Evolutionary conservation across 2,113 vertebrate genomes (phyloP), one percentile per base, ranked within the genome.

Genomic region (Heterocephalus glaber): DNA sequence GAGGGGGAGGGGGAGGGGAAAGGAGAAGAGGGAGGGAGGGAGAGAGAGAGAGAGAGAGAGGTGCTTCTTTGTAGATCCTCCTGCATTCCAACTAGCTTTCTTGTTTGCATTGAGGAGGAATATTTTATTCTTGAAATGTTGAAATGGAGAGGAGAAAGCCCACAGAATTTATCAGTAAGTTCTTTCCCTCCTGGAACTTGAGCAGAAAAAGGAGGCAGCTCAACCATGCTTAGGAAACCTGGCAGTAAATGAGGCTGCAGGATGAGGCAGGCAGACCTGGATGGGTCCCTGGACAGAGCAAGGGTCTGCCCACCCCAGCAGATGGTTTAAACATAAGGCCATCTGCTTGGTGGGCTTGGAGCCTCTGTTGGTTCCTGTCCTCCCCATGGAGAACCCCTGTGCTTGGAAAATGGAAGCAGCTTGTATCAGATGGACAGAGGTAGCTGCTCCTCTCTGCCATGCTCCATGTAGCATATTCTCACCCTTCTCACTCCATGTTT

Each of bases 121-220:
- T 80, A 80, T 17, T 35, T 63, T 84, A 65, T 52, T 85, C 58
- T 89, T 47, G 38, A 77, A 47, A 47, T 61, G 86, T 66, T 95
- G 28, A 60, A 82, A n/a, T 1, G 8, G 82, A 68, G 60, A 85
- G 33, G 70, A 94, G 77, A 87, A 90, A 94, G 38, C 56, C 72
- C 63, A 41, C 44, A 16, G 72, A 84, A 70, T 70, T 89, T 76
- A 81, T 63, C 24, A 49, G 63, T 28, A 65, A 81, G 54, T 38
- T 28, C 24, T 33, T 56, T 41, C 28, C 20, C 60, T 54, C 56
- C 65, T 5, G 30, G 41, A 60, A 1, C 2, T 58, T 24, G 41
- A 68, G 66, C 76, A 58, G 41, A 60, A 65, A 72, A 22, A 79
- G 28, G 26, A 28, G 76, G 49, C 30, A 80, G 28, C 13, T 24